Evolutionary conservation across 2,888 invertebrate species (phyloP), one percentile per base, ranked within the genome.

Genomic region (Metellina segmentata): DNA sequence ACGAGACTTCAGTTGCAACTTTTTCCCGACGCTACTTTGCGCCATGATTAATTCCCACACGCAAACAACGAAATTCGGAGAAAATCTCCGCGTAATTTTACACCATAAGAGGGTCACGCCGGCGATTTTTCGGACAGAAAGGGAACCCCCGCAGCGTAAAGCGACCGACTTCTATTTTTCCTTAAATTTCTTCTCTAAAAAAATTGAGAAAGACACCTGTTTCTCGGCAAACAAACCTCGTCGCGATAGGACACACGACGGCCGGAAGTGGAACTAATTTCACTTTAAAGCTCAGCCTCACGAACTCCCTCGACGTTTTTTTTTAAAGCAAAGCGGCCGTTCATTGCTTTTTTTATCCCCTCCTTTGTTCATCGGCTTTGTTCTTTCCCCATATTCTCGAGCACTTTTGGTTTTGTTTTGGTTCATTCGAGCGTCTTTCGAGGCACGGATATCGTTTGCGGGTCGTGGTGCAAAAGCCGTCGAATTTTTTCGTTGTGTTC

Each of bases 241-340:
- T 79, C 79, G 34, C 85, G 48, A 74, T 48, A 69, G 79, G 90
- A 78, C 85, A 89, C 89, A 78, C 71, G 49, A 49, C 85, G 91
- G 78, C 72, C 83, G 87, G 91, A 91, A 91, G 87, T 91, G 87
- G 69, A 91, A 88, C 91, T 91, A 91, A 91, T 91, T 91, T 82
- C 72, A 5, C 83, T 53, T 7, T 19, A 11, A 20, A 72, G 70
- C 75, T 86, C 52, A 53, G 81, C 61, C 69, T 79, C 91, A 91
- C 86, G 83, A 49, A 48, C 69, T 79, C 20, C 48, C 52, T 16
- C 75, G 7, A 19, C 78, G 6, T 51, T 51, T 48, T 77, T 69
- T 19, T 75, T 49, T 20, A 81, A 48, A 48, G 51, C 52, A 81
- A 48, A 48, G 51, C 49, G 9, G 49, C 9, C 70, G 19, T 53